phyloP scores from a whole-genome alignment of 2,888 invertebrate species.

The Dendrolimus pini region DNA sequence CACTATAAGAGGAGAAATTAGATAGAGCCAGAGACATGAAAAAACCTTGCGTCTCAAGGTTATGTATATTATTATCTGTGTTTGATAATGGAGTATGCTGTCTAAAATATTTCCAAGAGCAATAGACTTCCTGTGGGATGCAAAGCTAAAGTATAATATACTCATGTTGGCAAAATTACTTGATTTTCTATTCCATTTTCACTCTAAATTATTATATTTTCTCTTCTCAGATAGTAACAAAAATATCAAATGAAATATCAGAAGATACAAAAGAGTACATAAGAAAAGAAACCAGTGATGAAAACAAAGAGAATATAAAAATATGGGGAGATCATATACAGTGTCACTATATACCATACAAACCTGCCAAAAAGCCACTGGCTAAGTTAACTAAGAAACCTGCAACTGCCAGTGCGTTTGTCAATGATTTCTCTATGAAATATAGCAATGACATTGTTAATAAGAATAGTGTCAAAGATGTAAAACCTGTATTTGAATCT shows the following conservation, averaged over 20 bases:
- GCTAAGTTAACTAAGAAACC: constrained; percentile 52
- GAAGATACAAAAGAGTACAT: constrained; percentile 67
- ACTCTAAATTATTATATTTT: too few species aligned
- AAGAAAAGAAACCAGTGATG: constrained; percentile 40
- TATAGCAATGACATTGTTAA: constrained; percentile 27
- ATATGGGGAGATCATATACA: constrained; percentile 66
- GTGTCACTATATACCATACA: constrained; percentile 57
- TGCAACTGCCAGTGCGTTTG: constrained; percentile 48
- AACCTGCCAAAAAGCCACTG: constrained; percentile 48
- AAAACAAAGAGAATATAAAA: constrained; percentile 46
- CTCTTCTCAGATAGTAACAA: constrained; percentile 51
- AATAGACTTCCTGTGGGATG: too few species aligned
- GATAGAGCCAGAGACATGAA: too few species aligned
- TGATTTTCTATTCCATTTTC: too few species aligned
- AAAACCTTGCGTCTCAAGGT: too few species aligned
- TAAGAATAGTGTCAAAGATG: constrained; percentile 14
- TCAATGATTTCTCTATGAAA: constrained; percentile 70
- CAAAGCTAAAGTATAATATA: too few species aligned
- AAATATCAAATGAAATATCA: constrained; percentile 58
- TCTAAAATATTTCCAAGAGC: too few species aligned
- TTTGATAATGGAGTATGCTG: too few species aligned
- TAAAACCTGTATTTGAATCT: constrained; percentile 25
- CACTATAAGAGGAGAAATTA: too few species aligned
- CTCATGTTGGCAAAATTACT: too few species aligned
- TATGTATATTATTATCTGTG: too few species aligned